Evolutionary conservation across 35 echinoderm and acorn worm genomes (phyloP), one percentile per base, ranked within the genome.

Genomic region (Ptychodera flava): DNA sequence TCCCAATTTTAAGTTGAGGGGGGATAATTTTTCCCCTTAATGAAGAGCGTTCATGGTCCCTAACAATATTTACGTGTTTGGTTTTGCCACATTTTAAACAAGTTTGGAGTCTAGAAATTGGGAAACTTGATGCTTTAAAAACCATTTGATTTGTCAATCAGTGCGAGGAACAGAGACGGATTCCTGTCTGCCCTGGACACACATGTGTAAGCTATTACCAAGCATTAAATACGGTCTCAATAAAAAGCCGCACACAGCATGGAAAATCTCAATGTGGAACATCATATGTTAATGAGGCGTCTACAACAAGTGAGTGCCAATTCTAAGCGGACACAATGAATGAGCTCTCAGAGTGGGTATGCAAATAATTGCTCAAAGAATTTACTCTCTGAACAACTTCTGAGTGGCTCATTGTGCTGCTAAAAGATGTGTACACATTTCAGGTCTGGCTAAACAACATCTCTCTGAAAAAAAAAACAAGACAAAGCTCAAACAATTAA

Each of bases 351-450:
- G 22, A 64, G 45, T 64, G 45, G 45, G 45, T 64, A 64, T 64
- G 45, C 45, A 64, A 64, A 64, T 64, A 64, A 22, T 64, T 6
- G 22, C 22, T 12, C 45, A 64, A 64, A 64, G 45, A 64, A 64
- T 64, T 64, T 22, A 64, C 6, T 64, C 45, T 64, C 6, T 64
- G 45, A 64, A 64, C 6, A 22, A 64, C 6, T 22, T 12, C 6
- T 12, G 45, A 12, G 45, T 64, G 22, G 6, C 45, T 64, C 22
- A 64, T 64, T 64, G 45, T 64, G 45, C 45, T 64, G 6, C 45
- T 64, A 64, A 64, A 64, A 64, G 45, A 64, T 64, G 45, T 64
- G 45, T 64, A 64, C 45, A 64, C 45, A 64, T 64, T 64, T 64
- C 45, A 64, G 45, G 45, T 22, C 22, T 12, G 45, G 22, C 6